These are phyloP conservation scores for Apodemia zela DNA, from an alignment of 2,888 invertebrate species.

Conservation along the genomic window DNA sequence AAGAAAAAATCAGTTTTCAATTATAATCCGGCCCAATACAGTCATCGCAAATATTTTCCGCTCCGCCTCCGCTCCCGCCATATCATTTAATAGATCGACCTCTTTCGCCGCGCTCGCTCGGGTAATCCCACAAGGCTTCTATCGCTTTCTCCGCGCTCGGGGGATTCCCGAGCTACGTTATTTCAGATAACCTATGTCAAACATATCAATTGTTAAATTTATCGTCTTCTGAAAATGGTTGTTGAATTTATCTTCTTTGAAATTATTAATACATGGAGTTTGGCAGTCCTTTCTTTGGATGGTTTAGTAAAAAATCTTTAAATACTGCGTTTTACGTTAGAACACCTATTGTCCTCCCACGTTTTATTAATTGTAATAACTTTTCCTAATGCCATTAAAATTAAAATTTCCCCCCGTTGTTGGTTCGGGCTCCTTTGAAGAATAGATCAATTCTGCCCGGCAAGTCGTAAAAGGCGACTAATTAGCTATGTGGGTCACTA, in stretches of 20 bases:
- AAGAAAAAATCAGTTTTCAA: background rate
- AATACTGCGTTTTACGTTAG: too few relatives aligned
- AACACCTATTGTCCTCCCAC: too few relatives aligned
- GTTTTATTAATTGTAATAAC: too few relatives aligned
- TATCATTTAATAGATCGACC: slow-evolving; percentile 12
- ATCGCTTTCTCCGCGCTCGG: slow-evolving; percentile 1
- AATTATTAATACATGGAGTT: background rate
- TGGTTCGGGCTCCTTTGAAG: too few relatives aligned
- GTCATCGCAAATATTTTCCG: slow-evolving; percentile 5
- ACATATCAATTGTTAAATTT: background rate
- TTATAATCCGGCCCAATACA: background rate
- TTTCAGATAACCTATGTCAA: slow-evolving; percentile 8
- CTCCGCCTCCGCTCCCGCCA: background rate
- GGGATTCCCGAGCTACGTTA: slow-evolving; percentile 3
- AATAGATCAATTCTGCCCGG: too few relatives aligned
- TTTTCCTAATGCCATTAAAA: too few relatives aligned
- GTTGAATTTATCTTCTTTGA: too few relatives aligned
- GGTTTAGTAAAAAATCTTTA: background rate
- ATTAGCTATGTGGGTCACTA: too few relatives aligned
- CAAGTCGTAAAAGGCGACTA: too few relatives aligned
- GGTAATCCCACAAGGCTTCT: slow-evolving; percentile 13
- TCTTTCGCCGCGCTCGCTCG: slow-evolving; percentile 9
- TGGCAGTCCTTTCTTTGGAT: background rate
- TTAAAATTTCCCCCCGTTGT: too few relatives aligned
- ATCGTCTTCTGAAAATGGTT: background rate